Base-by-base conservation (phyloP, 2,113 vertebrate genomes). In the Cardinalis cardinalis region DNA sequence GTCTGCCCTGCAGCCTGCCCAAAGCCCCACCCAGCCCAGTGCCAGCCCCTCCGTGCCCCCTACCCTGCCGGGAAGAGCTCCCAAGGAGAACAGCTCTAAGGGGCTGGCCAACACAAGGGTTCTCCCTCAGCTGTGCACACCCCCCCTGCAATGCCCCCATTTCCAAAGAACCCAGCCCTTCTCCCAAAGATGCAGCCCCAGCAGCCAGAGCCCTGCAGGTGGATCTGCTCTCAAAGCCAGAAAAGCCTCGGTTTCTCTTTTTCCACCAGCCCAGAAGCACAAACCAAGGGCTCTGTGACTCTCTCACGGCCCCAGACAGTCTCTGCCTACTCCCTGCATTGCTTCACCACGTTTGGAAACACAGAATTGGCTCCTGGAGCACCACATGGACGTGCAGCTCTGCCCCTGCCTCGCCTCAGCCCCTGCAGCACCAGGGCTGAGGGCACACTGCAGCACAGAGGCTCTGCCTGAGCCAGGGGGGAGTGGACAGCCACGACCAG, bases 41-140 rank as follows among this genome's bases (percentile, higher is more conserved):
- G 43, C 20, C 61, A 89, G 58, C 61, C 63, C 60, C 38, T n/a
- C 38, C 14, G 8, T 53, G 36, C 38, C 19, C 41, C 20, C 40
- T 41, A 29, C 55, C n/a, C 64, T 65, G 41, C 40, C 65, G 41
- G 16, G 25, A 70, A 5, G 48, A 66, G 55, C 2, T 80, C 51
- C 23, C 60, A 73, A 2, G 0, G 0, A 59, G 24, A 38, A 51
- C 16, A 63, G 36, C 28, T 56, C 9, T 24, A 40, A 46, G n/a
- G 53, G 5, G 14, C 61, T 60, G 19, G 3, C 40, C 53, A 75
- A 78, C 16, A 56, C 0, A 0, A 64, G 36, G 11, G 7, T 55
- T 48, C 69, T 84, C 76, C 9, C 0, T 56, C 8, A 28, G 11
- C 51, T 77, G 14, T 52, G 31, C 14, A 81, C 41, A 68, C 8